Evolutionary conservation across 2,113 vertebrate genomes (phyloP), one percentile per base, ranked within the genome.

Genomic region (Sciurus niger): DNA sequence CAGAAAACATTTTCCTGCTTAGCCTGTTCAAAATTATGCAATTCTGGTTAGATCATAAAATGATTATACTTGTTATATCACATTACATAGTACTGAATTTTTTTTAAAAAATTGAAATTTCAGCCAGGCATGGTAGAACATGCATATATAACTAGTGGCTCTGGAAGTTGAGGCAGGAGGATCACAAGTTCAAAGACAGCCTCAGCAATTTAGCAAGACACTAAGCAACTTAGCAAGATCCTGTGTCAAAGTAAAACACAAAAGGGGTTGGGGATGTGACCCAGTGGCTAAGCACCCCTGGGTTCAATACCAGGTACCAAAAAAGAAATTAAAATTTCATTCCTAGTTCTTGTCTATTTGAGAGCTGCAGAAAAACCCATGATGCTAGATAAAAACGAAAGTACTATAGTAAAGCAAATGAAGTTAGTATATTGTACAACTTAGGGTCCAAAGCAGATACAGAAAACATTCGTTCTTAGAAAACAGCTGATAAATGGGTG

Each of bases 31-130:
- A 70, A 77, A 94, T 76, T 74, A 53, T 92, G 5, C 16, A 85
- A 46, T 82, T 85, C 48, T 82, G 24, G 22, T 85, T 72, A 94
- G 28, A 73, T 87, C 37, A 84, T 34, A 86, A 95, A 94, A 78
- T 76, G 18, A 16, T 73, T 89, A 67, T 89, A 83, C n/a, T 43
- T 89, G 18, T 43, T 87, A 70, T 78, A 84, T 8, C 40, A 63
- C 20, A 72, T 86, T 2, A 84, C 84, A 58, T 72, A 68, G 25
- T 68, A 28, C 68, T 74, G 11, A 43, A 58, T 83, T 93, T 76
- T n/a, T 84, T 12, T 12, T 46, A 53, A n/a, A 63, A 24, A 63
- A 63, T 63, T 24, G 25, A 28, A 63, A 63, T 63, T 63, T 58
- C 55, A 58, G 20, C 20, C 55, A 58, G 53, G 7, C 8, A 58